phyloP scores from a whole-genome alignment of 2,888 invertebrate genomes.

The Idaea aversata region DNA sequence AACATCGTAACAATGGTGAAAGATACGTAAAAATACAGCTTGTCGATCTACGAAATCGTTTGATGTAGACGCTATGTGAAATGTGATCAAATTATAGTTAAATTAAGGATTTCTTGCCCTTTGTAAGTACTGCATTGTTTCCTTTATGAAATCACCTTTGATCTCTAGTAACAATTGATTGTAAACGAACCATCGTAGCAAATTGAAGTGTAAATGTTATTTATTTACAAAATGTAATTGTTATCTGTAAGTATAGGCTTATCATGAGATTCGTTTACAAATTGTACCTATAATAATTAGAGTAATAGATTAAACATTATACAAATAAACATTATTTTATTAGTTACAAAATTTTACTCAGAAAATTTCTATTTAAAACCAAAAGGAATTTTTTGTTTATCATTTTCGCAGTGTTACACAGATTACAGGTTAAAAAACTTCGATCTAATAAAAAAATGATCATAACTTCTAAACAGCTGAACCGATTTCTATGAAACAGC shows the following conservation, averaged over 20 bases:
- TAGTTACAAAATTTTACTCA: too few relatives aligned
- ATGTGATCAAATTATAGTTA: constrained; percentile 57
- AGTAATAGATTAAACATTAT: neutral
- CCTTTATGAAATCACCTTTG: constrained; percentile 11
- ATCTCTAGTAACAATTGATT: constrained; percentile 4
- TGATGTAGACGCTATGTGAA: constrained; percentile 54
- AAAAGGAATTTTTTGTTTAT: too few relatives aligned
- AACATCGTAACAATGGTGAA: constrained; percentile 50
- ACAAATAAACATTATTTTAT: too few relatives aligned
- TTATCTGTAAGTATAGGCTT: neutral
- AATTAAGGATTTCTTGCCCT: constrained; percentile 46
- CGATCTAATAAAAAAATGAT: too few relatives aligned
- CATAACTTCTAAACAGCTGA: too few relatives aligned
- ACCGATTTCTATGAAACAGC: too few relatives aligned
- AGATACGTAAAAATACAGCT: constrained; percentile 59
- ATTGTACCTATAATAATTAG: neutral
- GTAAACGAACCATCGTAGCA: constrained; percentile 11
- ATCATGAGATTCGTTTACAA: neutral
- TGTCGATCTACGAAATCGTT: constrained; percentile 53
- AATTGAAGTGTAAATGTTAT: neutral
- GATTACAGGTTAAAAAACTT: too few relatives aligned
- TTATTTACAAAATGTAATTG: neutral
- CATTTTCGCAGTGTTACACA: too few relatives aligned
- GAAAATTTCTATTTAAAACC: too few relatives aligned
- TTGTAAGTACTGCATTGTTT: constrained; percentile 47